Conservation (phyloP, 2,888 invertebrate species). For the Drosophila kambysellisi region DNA sequence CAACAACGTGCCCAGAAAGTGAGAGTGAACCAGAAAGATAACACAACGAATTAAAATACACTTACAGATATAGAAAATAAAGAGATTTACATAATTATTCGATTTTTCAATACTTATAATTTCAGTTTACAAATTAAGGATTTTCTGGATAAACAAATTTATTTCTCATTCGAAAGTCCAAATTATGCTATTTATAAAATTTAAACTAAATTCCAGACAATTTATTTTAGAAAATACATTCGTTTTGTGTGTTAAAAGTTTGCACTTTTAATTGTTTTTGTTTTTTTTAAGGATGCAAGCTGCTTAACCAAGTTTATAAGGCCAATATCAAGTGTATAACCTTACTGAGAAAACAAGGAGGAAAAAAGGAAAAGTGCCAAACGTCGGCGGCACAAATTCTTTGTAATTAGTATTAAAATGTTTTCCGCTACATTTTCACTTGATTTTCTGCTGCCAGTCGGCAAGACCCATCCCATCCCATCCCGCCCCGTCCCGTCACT, state of each 20-base stretch:
- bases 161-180: neutral
- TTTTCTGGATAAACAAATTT: neutral
- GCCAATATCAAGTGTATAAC: constrained; percentile 27
- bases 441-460: constrained; percentile 64
- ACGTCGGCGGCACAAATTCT: constrained; percentile 78
- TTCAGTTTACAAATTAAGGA: neutral
- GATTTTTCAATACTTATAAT: neutral
- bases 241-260: neutral
- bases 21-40: constrained; percentile 44
- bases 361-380: constrained; percentile 62
- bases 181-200: neutral
- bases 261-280: neutral
- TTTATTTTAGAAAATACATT: neutral
- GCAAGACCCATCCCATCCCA: constrained; percentile 13
- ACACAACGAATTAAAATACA: constrained; percentile 20
- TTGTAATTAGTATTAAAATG: constrained; percentile 82
- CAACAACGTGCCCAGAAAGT: constrained; percentile 38
- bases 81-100: neutral
- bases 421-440: constrained; percentile 81
- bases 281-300: constrained; percentile 1
- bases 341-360: constrained; percentile 10
- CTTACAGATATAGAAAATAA: constrained; percentile 3
- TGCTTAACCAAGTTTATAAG: neutral
- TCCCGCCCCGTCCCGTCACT: neutral
- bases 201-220: neutral